phyloP scores from a whole-genome alignment of 2,888 invertebrate species.

The Biston stratarius region DNA sequence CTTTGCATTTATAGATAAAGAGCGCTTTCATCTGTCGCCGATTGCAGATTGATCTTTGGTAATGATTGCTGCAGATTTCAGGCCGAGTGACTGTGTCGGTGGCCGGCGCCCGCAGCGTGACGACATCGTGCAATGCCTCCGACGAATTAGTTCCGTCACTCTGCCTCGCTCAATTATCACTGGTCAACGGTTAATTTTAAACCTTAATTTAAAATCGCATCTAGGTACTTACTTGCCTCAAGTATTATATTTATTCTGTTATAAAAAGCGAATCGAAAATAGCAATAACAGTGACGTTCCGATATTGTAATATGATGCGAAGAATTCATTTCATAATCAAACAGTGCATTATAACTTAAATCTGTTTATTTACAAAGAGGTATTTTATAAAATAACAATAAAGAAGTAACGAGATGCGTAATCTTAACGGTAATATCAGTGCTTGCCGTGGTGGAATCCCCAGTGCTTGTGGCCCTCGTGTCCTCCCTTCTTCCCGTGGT shows the following conservation, averaged over 20 bases:
- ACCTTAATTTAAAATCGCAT: conserved; percentile 19
- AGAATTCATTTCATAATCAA: conserved; percentile 14
- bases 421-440: conserved; percentile 70
- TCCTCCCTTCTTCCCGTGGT: conserved; percentile 92
- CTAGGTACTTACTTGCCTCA: neutral
- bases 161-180: conserved; percentile 27
- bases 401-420: conserved; percentile 57
- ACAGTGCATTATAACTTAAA: conserved; percentile 24
- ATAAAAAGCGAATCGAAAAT: conserved; percentile 3
- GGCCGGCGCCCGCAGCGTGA: conserved; percentile 51
- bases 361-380: conserved; percentile 75
- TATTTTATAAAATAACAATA: conserved; percentile 66
- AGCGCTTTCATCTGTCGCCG: conserved; percentile 77
- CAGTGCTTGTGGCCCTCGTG: conserved; percentile 92
- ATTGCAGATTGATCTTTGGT: conserved; percentile 81
- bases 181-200: conserved; percentile 16
- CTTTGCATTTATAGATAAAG: conserved; percentile 82
- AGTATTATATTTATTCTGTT: conserved; percentile 18
- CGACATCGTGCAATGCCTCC: conserved; percentile 76
- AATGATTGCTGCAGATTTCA: conserved; percentile 82
- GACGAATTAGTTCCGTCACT: conserved; percentile 76
- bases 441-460: conserved; percentile 88
- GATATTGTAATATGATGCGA: conserved; percentile 1
- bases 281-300: conserved; percentile 6
- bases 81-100: conserved; percentile 75